Conservation (phyloP, 2,888 invertebrate species). For the Ennomos erosarius region DNA sequence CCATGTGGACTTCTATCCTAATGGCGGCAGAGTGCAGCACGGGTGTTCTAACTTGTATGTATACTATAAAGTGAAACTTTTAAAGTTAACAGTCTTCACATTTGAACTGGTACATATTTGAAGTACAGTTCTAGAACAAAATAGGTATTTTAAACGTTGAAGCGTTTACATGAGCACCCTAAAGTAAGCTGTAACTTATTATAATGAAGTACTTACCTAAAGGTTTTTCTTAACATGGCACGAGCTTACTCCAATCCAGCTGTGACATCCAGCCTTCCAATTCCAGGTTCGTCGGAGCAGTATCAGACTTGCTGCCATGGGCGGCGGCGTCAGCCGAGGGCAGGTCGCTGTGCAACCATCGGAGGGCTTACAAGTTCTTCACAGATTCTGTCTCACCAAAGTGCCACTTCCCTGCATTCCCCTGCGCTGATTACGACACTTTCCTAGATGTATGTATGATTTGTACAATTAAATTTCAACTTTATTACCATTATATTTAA, state of each 20-base stretch:
- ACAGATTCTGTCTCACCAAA: constrained; percentile 96
- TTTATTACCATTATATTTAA: constrained; percentile 2
- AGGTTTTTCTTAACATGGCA: too few relatives aligned
- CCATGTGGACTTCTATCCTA: constrained; percentile 96
- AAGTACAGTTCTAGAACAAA: too few relatives aligned
- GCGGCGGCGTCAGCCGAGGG: constrained; percentile 89
- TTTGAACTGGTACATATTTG: too few relatives aligned
- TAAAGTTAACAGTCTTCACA: too few relatives aligned
- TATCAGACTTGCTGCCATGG: constrained; percentile 94
- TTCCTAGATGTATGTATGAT: constrained; percentile 85
- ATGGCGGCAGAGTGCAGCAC: constrained; percentile 96
- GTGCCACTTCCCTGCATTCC: constrained; percentile 96
- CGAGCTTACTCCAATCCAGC: too few relatives aligned
- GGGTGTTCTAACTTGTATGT: constrained; percentile 93
- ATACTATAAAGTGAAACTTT: not conserved
- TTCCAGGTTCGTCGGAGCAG: constrained; percentile 92
- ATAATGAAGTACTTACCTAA: too few relatives aligned
- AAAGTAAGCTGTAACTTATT: too few relatives aligned
- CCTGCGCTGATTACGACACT: constrained; percentile 93
- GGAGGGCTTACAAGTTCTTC: constrained; percentile 96
- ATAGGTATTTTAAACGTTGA: too few relatives aligned
- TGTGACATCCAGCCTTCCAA: not conserved
- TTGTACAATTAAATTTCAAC: not conserved
- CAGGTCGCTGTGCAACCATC: constrained; percentile 95
- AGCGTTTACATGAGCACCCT: too few relatives aligned